Evolutionary conservation across 2,113 vertebrate species (phyloP), one percentile per base, ranked within the genome.

Genomic region (Telmatochromis sp.): DNA sequence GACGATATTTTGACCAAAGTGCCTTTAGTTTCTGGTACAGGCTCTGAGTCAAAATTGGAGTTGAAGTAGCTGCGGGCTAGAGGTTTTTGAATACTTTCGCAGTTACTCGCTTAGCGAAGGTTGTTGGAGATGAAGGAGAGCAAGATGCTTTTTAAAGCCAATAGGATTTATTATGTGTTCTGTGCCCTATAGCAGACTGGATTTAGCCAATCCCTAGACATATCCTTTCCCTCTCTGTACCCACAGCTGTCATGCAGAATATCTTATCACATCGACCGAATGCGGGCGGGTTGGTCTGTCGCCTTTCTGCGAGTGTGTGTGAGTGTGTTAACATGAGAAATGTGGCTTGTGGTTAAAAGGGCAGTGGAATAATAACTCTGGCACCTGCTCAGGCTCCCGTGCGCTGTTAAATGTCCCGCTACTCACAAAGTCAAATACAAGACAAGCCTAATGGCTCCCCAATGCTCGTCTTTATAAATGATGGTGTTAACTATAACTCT

Each of bases 361-460:
- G 83, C 94, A 93, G 91, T 79, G 37, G 84, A 92, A 92, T 95
- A 94, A 93, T 94, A 91, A 90, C 91, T 91, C 90, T 89, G 92
- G 94, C 93, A 93, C 93, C 85, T 92, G 88, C 88, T 89, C 91
- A 6, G 84, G 47, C 87, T 95, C 93, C 93, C 58, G 12, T 84
- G 83, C 86, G 87, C 89, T 85, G 91, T 84, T 91, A 87, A 91
- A 89, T 33, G 87, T 92, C 87, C 85, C 82, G 82, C 87, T 87
- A 54, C 68, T 85, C 83, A 63, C 94, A 93, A 94, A 96, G 94
- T 94, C 94, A 94, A 94, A 95, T 65, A 94, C 90, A 71, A 95
- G 92, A 94, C 94, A 37, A 84, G 94, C 86, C 93, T 95, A 96
- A 95, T 92, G 86, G 94, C 91, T 95, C 94, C 95, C 93, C 21